Evolutionary conservation across 2,888 invertebrate genomes (phyloP).

Genomic region (Bruchidius siliquastri): DNA sequence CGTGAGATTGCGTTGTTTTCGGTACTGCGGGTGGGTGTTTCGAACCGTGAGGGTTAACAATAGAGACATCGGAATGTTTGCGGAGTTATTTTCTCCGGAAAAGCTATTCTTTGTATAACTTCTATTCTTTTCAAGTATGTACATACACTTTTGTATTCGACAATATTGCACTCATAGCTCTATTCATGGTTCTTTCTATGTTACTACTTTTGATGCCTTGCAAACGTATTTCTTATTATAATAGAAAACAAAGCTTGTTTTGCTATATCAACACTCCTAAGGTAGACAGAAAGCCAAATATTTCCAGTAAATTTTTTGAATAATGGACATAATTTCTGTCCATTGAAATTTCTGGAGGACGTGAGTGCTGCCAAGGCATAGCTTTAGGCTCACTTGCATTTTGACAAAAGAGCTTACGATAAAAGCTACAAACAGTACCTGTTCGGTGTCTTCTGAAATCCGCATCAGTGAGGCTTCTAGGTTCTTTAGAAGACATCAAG

Average conservation of each 20-base stretch:
- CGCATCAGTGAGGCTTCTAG: too few species aligned
- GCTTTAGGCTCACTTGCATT: too few species aligned
- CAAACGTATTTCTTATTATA: not conserved
- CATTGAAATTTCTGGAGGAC: too few species aligned
- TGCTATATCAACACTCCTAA: too few species aligned
- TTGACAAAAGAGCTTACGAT: too few species aligned
- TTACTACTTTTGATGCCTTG: not conserved
- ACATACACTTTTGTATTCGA: not conserved
- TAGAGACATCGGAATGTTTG: not conserved
- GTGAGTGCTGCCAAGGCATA: too few species aligned
- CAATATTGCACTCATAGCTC: not conserved
- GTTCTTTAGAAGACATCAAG: too few species aligned
- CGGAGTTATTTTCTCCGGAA: not conserved
- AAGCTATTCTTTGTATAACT: not conserved
- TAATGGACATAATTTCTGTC: too few species aligned
- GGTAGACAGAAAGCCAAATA: too few species aligned
- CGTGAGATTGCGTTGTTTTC: not conserved
- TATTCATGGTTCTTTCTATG: not conserved
- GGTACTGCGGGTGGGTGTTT: not conserved
- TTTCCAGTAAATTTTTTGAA: too few species aligned
- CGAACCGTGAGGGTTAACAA: not conserved
- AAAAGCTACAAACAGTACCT: too few species aligned
- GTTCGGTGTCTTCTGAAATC: too few species aligned
- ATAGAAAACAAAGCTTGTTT: not conserved
- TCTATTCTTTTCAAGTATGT: not conserved